Evolutionary conservation across 2,888 invertebrate genomes (phyloP).

Genomic region (Cephus sareptanus): DNA sequence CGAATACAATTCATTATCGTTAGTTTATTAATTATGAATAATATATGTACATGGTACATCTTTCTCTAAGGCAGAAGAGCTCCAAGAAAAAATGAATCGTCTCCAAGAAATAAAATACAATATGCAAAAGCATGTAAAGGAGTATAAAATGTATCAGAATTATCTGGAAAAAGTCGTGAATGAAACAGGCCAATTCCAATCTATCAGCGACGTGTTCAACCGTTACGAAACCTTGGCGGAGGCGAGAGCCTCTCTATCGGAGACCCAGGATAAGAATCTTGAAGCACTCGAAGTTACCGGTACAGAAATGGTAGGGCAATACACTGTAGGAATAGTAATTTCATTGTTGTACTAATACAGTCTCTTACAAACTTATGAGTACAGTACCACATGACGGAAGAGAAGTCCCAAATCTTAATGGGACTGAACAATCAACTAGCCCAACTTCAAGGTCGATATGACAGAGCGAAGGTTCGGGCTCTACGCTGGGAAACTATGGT

Average conservation of each 20-base stretch:
- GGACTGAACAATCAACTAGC: slow-evolving; percentile 74
- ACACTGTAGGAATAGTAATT: background rate
- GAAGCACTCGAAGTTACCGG: slow-evolving; percentile 71
- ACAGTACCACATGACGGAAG: slow-evolving; percentile 68
- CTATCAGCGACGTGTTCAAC: slow-evolving; percentile 73
- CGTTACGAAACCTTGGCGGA: slow-evolving; percentile 74
- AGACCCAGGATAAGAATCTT: slow-evolving; percentile 70
- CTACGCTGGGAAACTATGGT: slow-evolving; percentile 74
- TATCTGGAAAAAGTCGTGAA: slow-evolving; percentile 71
- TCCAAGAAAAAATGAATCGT: slow-evolving; percentile 66
- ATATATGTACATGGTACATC: background rate
- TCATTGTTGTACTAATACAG: background rate
- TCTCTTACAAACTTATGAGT: background rate
- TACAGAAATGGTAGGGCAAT: slow-evolving; percentile 66
- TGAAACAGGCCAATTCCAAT: slow-evolving; percentile 70
- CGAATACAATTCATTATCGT: background rate
- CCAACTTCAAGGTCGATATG: slow-evolving; percentile 72
- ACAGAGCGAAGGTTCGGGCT: slow-evolving; percentile 70
- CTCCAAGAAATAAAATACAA: slow-evolving; percentile 68
- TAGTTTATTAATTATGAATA: background rate
- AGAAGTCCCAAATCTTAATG: slow-evolving; percentile 73
- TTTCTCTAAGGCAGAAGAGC: slow-evolving; percentile 63
- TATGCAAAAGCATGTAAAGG: slow-evolving; percentile 71
- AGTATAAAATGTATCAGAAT: slow-evolving; percentile 72
- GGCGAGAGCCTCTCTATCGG: slow-evolving; percentile 70